Conservation (phyloP, 2,797 vertebrate species). For the Iguana delicatissima region DNA sequence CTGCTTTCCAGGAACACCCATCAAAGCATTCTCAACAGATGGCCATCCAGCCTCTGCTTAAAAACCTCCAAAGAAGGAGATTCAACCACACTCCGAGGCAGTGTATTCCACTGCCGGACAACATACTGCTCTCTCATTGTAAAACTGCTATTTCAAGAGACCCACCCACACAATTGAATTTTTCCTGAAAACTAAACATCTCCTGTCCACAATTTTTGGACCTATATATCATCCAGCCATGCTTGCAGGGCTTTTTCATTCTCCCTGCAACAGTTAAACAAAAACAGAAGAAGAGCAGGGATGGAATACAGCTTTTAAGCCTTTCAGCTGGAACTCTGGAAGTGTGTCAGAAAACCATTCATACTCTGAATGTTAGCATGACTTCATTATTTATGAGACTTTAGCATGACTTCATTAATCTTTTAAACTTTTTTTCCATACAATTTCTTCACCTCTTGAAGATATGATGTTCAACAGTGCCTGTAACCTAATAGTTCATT, state of each 20-base stretch:
- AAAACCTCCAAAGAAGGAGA: no score
- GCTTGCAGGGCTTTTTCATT: conserved; percentile 51
- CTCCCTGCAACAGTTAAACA: conserved; percentile 31
- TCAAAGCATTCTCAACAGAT: no score
- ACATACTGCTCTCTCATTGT: neutral
- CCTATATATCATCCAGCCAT: conserved; percentile 35
- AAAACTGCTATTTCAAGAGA: conserved; percentile 17
- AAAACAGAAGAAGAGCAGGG: conserved; percentile 14
- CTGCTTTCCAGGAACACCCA: no score
- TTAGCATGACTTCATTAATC: conserved; percentile 14
- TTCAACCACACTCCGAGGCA: no score
- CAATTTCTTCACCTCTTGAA: neutral
- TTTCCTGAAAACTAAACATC: conserved; percentile 6
- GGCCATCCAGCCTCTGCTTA: no score
- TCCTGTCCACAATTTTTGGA: conserved; percentile 32
- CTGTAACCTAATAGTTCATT: neutral
- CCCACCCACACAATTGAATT: neutral
- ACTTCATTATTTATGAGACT: conserved; percentile 30
- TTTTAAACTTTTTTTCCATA: neutral
- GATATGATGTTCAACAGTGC: neutral
- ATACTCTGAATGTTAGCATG: conserved; percentile 30
- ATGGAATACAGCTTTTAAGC: conserved; percentile 22
- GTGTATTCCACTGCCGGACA: no score
- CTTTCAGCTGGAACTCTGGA: conserved; percentile 56
- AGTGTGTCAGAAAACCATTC: conserved; percentile 42